Percentiles rank a stretch among this genome's conserved stretches.
Conservation (phyloP, 1,140 invertebrate genomes). For the Mycetomoellerius zeteki region DNA sequence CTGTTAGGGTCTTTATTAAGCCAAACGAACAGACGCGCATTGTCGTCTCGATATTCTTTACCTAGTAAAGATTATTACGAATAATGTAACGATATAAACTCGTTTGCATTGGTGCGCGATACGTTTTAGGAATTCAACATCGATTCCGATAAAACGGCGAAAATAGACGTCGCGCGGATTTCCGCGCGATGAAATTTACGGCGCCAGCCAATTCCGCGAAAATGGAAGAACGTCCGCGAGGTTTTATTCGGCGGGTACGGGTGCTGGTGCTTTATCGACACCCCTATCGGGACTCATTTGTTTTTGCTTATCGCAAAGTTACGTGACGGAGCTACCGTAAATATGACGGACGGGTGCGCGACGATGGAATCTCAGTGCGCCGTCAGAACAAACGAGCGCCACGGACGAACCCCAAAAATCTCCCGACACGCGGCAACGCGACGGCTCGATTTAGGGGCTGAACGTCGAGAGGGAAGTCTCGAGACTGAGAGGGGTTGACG, state of each 20-base stretch:
- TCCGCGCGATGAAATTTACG: constrained; percentile 78
- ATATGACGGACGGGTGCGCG: constrained; percentile 78
- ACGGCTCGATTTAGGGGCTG: constrained; percentile 70
- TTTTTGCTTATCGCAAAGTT: constrained; percentile 80
- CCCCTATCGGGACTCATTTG: constrained; percentile 81
- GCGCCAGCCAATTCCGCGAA: constrained; percentile 73
- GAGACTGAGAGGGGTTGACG: constrained; percentile 56
- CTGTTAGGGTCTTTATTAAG: not conserved
- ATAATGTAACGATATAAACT: constrained; percentile 24
- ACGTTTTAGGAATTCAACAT: constrained; percentile 51
- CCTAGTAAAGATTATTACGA: not conserved
- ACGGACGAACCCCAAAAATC: constrained; percentile 67
- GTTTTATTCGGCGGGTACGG: constrained; percentile 72
- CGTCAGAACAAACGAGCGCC: constrained; percentile 73
- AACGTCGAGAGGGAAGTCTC: constrained; percentile 61
- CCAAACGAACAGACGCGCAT: not conserved
- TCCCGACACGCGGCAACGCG: constrained; percentile 53
- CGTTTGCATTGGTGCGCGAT: constrained; percentile 11
- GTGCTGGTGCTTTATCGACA: constrained; percentile 57
- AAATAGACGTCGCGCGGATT: constrained; percentile 72
- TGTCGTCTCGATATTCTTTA: constrained; percentile 9
- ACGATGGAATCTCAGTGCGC: constrained; percentile 73
- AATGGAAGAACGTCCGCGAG: constrained; percentile 80
- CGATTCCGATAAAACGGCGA: constrained; percentile 68
- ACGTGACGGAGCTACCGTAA: constrained; percentile 76